A percentile compares a stretch with the other conserved stretches of the same genome.
phyloP scores from a whole-genome alignment of 1,140 invertebrate genomes.

The Microplitis mediator region DNA sequence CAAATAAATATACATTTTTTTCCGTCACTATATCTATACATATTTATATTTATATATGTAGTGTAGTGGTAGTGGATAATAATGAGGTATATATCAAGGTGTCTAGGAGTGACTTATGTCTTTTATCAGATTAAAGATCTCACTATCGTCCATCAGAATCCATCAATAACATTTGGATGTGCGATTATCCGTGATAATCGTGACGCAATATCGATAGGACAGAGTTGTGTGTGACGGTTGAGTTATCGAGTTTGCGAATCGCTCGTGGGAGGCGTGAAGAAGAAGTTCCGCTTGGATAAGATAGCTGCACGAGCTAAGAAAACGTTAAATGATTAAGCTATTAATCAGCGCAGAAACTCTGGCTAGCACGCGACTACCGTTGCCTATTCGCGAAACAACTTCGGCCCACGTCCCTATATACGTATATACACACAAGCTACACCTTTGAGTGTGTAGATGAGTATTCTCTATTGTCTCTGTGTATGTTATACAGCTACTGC shows the following conservation, averaged over 20 bases:
- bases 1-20: too few relatives aligned
- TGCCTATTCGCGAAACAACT: constrained; percentile 16
- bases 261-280: constrained; percentile 31
- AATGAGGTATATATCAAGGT: not conserved
- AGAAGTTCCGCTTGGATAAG: constrained; percentile 9
- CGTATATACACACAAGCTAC: not conserved
- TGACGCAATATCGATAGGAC: constrained; percentile 31
- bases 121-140: not conserved
- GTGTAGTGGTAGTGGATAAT: not conserved
- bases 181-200: constrained; percentile 13
- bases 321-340: constrained; percentile 39
- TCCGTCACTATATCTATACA: too few relatives aligned
- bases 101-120: not conserved
- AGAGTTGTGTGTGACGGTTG: constrained; percentile 25
- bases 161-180: constrained; percentile 10
- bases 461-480: not conserved
- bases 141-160: not conserved
- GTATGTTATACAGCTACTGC: not conserved
- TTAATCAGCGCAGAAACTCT: constrained; percentile 40
- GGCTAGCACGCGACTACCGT: constrained; percentile 36
- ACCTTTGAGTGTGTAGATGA: not conserved
- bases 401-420: not conserved
- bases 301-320: constrained; percentile 24
- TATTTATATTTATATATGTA: too few relatives aligned
- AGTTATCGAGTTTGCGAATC: constrained; percentile 27